phyloP scores from a whole-genome alignment of 64 coral and sea anemone genomes.

The Platygyra sinensis region DNA sequence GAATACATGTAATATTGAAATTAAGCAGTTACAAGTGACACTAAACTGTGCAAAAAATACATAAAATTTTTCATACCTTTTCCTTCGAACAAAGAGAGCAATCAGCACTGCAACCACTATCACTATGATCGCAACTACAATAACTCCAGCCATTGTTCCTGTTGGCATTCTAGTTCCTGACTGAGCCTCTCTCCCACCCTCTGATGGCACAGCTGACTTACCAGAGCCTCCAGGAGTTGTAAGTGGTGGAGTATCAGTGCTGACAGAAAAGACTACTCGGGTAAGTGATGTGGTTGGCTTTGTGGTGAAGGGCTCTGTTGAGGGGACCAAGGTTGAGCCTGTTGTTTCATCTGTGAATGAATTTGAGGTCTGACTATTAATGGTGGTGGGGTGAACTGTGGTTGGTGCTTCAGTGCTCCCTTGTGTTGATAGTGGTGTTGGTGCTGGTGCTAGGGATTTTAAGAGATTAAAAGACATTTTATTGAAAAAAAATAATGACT shows the following conservation, averaged over 20 bases:
- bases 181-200: neutral
- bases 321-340: neutral
- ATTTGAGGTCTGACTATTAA: neutral
- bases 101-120: neutral
- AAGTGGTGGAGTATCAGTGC: neutral
- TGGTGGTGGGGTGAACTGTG: neutral
- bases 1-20: no score
- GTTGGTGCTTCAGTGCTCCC: neutral
- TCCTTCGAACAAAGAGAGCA: neutral
- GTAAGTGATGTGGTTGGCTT: neutral
- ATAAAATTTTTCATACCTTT: neutral
- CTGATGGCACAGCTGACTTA: neutral
- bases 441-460: neutral
- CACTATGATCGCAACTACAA: neutral
- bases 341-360: neutral
- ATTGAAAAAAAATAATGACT: neutral
- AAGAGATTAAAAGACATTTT: neutral
- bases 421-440: constrained; percentile 17
- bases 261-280: neutral
- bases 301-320: neutral
- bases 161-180: neutral
- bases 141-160: neutral
- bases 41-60: no score
- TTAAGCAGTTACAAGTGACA: no score
- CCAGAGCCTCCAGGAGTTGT: neutral